Evolutionary conservation across 2,113 vertebrate genomes (phyloP).

Genomic region (Hiodon tergisus): DNA sequence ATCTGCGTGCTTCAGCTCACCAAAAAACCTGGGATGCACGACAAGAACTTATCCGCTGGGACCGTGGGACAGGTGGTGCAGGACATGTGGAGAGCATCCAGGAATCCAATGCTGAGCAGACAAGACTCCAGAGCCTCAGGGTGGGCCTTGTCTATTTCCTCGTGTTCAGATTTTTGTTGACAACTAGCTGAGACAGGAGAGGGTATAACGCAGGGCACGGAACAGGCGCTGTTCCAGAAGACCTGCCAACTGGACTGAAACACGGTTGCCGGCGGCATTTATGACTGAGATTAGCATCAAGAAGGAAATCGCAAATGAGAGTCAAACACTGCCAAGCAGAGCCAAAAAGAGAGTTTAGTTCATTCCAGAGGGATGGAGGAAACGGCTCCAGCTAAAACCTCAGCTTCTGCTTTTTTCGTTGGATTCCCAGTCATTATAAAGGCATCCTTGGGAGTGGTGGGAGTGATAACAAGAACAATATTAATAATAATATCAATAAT

Average conservation of each 20-base stretch:
- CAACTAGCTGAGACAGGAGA: constrained; percentile 36
- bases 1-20: not conserved
- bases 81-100: not conserved
- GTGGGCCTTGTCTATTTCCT: constrained; percentile 36
- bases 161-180: constrained; percentile 34
- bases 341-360: not conserved
- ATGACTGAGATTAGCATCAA: too few species aligned
- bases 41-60: too few species aligned
- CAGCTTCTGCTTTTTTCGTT: too few species aligned
- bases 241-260: too few species aligned
- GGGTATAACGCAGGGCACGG: not conserved
- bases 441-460: not conserved
- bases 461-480: not conserved
- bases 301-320: not conserved
- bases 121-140: constrained; percentile 32
- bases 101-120: constrained; percentile 41
- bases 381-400: not conserved
- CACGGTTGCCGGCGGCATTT: too few species aligned
- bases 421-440: not conserved
- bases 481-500: too few species aligned
- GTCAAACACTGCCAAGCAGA: not conserved
- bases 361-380: not conserved
- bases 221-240: too few species aligned
- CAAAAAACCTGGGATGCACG: not conserved
- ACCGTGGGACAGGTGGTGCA: too few species aligned